A percentile compares a stretch with the other conserved stretches of the same genome.
phyloP scores from a whole-genome alignment of 2,113 vertebrate genomes.

The Centropus bengalensis region DNA sequence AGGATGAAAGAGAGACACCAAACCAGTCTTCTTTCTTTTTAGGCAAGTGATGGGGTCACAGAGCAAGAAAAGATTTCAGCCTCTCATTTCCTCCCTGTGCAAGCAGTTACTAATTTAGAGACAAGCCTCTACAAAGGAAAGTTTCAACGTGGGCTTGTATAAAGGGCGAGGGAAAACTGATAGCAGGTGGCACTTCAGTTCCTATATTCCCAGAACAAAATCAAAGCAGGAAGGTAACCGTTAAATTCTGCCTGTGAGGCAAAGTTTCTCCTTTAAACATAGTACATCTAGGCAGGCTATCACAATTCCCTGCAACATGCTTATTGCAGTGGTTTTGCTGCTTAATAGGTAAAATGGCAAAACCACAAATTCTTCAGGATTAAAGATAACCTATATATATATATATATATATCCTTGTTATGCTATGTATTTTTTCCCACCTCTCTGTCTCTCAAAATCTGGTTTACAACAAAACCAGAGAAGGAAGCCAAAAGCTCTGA shows the following conservation, averaged over 20 bases:
- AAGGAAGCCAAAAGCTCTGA: neutral
- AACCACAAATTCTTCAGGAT: neutral
- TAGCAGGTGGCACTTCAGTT: neutral
- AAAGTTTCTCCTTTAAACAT: neutral
- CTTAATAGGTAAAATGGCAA: neutral
- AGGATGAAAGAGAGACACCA: neutral
- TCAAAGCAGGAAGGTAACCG: neutral
- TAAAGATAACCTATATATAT: neutral
- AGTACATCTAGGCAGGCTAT: neutral
- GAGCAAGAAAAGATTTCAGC: neutral
- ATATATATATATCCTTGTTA: neutral
- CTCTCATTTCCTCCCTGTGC: neutral
- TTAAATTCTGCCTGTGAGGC: neutral
- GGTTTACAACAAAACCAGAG: neutral
- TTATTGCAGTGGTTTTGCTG: neutral
- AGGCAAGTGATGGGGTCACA: neutral
- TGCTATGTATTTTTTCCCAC: neutral
- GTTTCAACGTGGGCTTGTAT: neutral
- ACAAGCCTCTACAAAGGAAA: neutral
- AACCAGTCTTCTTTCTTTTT: neutral
- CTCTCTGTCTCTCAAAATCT: neutral
- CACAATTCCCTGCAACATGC: neutral
- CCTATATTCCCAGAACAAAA: neutral
- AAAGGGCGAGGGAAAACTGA: neutral
- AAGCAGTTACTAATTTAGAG: neutral